Percentiles rank a stretch among this genome's conserved stretches.
phyloP scores from a whole-genome alignment of 64 coral and sea anemone species.

The Exaiptasia diaphana region DNA sequence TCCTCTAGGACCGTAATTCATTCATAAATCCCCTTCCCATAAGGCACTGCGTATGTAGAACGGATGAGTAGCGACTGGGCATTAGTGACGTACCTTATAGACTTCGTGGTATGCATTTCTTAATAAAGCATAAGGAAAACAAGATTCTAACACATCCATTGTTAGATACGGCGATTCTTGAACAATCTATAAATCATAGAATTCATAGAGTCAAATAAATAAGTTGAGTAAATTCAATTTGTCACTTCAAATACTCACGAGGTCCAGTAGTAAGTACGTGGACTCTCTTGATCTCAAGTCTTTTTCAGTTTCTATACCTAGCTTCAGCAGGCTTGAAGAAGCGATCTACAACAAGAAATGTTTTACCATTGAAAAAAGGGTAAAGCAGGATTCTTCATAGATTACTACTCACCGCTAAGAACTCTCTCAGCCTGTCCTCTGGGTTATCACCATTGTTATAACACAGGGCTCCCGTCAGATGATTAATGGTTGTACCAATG shows the following conservation, averaged over 20 bases:
- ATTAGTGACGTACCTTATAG: constrained; percentile 93
- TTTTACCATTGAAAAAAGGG: not conserved
- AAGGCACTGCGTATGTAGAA: too few relatives aligned
- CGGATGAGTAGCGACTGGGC: too few relatives aligned
- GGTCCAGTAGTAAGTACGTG: constrained; percentile 87
- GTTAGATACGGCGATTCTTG: constrained; percentile 85
- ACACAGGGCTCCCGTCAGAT: constrained; percentile 70
- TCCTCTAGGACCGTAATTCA: too few relatives aligned
- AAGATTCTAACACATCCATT: constrained; percentile 96
- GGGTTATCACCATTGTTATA: constrained; percentile 87
- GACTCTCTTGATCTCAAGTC: constrained; percentile 83
- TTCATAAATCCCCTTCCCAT: too few relatives aligned
- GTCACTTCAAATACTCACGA: constrained; percentile 42
- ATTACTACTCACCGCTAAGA: constrained; percentile 88
- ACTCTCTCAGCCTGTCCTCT: constrained; percentile 84
- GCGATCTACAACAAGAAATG: constrained; percentile 61
- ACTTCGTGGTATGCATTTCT: constrained; percentile 92
- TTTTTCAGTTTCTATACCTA: constrained; percentile 92
- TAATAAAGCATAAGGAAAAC: constrained; percentile 88
- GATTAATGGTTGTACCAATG: constrained; percentile 65
- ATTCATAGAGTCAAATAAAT: too few relatives aligned
- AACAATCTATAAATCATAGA: constrained; percentile 55
- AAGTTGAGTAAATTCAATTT: too few relatives aligned
- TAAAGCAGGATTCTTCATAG: too few relatives aligned
- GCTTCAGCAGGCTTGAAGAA: constrained; percentile 93